These are phyloP conservation scores for Apodemus sylvaticus DNA, from an alignment of 2,113 vertebrate genomes.

Conservation along the genomic window DNA sequence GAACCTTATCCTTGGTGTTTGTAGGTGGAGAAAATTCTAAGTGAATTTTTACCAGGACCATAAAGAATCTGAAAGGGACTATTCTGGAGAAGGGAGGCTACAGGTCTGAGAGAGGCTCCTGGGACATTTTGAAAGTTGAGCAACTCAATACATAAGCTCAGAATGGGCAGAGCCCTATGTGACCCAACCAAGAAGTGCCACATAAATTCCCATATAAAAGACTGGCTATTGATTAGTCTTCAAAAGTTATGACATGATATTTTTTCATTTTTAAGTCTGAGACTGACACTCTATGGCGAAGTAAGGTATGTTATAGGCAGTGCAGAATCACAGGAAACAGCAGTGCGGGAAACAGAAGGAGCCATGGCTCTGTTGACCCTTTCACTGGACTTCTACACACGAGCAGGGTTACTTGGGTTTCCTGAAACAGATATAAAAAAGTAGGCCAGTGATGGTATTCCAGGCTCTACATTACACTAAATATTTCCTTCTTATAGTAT, in stretches of 20 bases:
- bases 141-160: not conserved
- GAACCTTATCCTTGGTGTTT: not conserved
- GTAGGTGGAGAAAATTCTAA: not conserved
- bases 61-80: not conserved
- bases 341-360: not conserved
- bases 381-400: not conserved
- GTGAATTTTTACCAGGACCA: not conserved
- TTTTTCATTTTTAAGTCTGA: not conserved
- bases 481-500: not conserved
- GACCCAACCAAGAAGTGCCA: not conserved
- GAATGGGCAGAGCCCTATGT: not conserved
- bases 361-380: not conserved
- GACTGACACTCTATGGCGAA: not conserved
- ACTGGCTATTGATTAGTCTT: not conserved
- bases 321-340: not conserved
- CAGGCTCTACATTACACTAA: not conserved
- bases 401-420: not conserved
- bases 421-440: not conserved
- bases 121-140: not conserved
- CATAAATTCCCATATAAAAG: not conserved
- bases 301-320: not conserved
- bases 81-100: not conserved
- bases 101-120: not conserved
- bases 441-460: not conserved
- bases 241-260: not conserved